Evolutionary conservation across 2,113 vertebrate species (phyloP).

Genomic region (Hippolais icterina): DNA sequence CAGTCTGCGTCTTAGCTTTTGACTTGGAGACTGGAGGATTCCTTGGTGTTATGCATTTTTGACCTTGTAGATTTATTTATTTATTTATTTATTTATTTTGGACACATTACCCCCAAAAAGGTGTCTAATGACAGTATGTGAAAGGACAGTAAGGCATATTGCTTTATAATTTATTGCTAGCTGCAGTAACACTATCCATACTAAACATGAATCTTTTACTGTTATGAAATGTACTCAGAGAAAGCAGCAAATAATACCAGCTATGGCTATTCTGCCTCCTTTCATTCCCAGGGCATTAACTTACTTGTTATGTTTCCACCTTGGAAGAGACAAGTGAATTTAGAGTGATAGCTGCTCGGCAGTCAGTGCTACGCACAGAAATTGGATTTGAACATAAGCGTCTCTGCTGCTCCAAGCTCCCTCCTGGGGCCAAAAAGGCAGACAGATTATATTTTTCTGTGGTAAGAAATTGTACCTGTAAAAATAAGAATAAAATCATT

Average conservation of each 20-base stretch:
- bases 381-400: background rate
- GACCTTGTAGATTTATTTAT: background rate
- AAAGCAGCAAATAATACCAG: background rate
- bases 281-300: background rate
- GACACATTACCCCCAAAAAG: background rate
- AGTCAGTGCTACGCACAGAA: background rate
- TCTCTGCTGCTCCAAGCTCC: background rate
- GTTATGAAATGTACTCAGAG: background rate
- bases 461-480: background rate
- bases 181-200: background rate
- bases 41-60: background rate
- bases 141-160: background rate
- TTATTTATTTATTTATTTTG: background rate
- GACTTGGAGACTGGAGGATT: background rate
- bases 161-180: background rate
- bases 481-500: background rate
- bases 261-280: background rate
- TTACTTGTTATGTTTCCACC: background rate
- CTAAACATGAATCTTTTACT: background rate
- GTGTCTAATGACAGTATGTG: background rate
- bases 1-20: background rate
- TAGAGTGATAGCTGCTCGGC: background rate
- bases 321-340: background rate
- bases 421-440: background rate
- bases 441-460: background rate